Conservation (phyloP, 1,140 invertebrate genomes). For the Telenomus remus region DNA sequence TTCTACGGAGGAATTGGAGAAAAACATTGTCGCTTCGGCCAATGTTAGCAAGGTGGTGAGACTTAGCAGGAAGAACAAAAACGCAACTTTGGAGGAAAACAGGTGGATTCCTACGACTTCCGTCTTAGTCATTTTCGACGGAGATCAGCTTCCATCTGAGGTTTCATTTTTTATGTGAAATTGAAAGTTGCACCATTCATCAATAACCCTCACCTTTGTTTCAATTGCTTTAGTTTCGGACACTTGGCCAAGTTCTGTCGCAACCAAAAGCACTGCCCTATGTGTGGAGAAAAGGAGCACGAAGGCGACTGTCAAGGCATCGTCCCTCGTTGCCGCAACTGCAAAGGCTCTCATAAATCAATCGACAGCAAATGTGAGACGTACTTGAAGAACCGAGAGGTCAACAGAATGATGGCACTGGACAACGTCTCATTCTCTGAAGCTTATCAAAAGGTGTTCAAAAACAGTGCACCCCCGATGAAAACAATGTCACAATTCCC, state of each 20-base stretch:
- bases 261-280: constrained; percentile 1
- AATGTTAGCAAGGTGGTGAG: neutral
- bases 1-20: neutral
- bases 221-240: constrained; percentile 7
- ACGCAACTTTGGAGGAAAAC: neutral
- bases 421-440: constrained; percentile 15
- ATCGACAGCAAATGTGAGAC: neutral
- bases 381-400: constrained; percentile 4
- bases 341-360: constrained; percentile 10
- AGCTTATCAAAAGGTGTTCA: constrained; percentile 7
- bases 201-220: neutral
- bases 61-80: constrained; percentile 8
- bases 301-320: neutral
- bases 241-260: constrained; percentile 7
- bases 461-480: neutral
- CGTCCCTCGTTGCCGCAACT: constrained; percentile 13
- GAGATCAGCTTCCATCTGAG: neutral
- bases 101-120: constrained; percentile 9
- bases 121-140: neutral
- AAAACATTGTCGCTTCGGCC: neutral
- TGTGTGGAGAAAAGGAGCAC: constrained; percentile 15
- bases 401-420: constrained; percentile 17
- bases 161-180: neutral
- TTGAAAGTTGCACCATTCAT: neutral
- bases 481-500: neutral